Evolutionary conservation across 2,888 invertebrate genomes (phyloP), one percentile per base, ranked within the genome.

Genomic region (Amphipyra tragopoginis): DNA sequence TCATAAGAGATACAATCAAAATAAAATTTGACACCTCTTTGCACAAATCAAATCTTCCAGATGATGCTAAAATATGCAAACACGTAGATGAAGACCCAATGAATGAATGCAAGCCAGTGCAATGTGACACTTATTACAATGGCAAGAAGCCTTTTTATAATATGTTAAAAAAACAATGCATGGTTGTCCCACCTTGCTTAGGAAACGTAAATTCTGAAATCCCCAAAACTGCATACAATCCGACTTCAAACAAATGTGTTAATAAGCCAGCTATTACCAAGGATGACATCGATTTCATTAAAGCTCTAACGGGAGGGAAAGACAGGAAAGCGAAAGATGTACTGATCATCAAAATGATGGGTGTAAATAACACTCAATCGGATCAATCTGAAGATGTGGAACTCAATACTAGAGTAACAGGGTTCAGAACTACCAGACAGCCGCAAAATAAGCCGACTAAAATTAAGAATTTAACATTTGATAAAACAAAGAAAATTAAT

Each of bases 81-180:
- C 60, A 81, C 9, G 48, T 80, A 1, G 93, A 93, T 15, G 86
- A 92, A 75, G 91, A 93, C 48, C 90, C 92, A 0, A 55, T 90
- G 0, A 89, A 92, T 43, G 67, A 90, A 62, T 93, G 93, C 62
- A 83, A 83, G 6, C 90, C 91, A 56, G 92, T 93, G 0, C 77
- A 90, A 53, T 94, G 93, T 79, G 93, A 92, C 10, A 67, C 71
- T 4, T 81, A 84, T 84, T 93, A 93, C 65, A 93, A 93, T 58
- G 90, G 88, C 0, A 82, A 78, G 50, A 90, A 79, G 49, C 76
- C 90, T 0, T 81, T 83, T 79, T 92, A 76, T 50, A 83, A 82
- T 74, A 77, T 60, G 15, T 77, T 75, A 14, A 60, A 72, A 2
- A 88, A 85, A 62, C 80, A 85, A 55, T 94, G 94, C 40, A 56